Evolutionary conservation across 2,797 vertebrate genomes (phyloP), one percentile per base, ranked within the genome.

Genomic region (Craterocephalus amniculus): DNA sequence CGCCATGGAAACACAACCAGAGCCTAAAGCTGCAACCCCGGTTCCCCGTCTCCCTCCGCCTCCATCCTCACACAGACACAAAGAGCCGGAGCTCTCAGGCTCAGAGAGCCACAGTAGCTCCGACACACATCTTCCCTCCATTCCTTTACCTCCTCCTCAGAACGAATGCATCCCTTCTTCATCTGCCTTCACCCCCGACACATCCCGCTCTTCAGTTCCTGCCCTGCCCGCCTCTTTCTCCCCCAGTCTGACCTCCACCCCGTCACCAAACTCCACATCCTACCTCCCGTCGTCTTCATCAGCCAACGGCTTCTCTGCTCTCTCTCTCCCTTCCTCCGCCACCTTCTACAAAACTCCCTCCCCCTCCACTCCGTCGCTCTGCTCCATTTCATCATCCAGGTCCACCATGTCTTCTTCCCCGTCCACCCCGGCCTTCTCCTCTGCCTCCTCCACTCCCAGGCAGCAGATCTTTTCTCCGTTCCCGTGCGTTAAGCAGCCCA

Each of bases 401-500:
- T 79, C 78, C 3, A 71, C 38, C 2, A 54, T 87, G 38, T 70
- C 87, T 20, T 67, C 85, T 14, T 89, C 89, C 2, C 83, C 77
- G 0, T 89, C 88, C 0, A 74, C 81, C 24, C 86, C 84, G 0
- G 40, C 40, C 1, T 24, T 87, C 58, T 60, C 74, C 0, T 49
- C 77, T 35, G 1, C 73, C 24, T 1, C 65, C 48, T 45, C 63
- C 63, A 2, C 67, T 12, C 51, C 80, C 0, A 83, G 94, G 43
- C 89, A 95, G 81, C 79, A 88, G 9, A 27, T 79, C 59, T 99
- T 97, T 75, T 98, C 95, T 49, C 98, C 98, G 5, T 99, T 99
- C 63, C 98, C 98, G 2, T 95, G 92, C 0, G 90, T 99, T 58
- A 99, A 99, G 83, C 96, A 96, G 18, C 97, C 97, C 62, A 93